A percentile compares a stretch with the other conserved stretches of the same genome.
Evolutionary conservation across 1,140 invertebrate genomes (phyloP).

Genomic region (Pseudomyrmex pallidus): DNA sequence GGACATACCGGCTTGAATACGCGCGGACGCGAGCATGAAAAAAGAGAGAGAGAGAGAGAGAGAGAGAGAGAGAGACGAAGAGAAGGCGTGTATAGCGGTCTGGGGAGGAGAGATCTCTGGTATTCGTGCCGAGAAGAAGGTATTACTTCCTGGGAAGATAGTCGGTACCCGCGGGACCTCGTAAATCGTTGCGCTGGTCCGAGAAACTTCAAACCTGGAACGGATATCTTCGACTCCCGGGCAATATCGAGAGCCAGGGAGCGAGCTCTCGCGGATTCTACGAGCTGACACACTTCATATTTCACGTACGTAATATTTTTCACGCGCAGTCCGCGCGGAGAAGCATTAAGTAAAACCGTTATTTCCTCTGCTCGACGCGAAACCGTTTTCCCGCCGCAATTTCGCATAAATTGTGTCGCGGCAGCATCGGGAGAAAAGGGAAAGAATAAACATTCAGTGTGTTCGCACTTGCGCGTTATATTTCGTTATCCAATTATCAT

Average conservation of each 20-base stretch:
- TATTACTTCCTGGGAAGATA: slow-evolving; percentile 75
- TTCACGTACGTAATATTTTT: slow-evolving; percentile 58
- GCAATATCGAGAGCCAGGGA: slow-evolving; percentile 66
- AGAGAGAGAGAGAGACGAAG: background rate
- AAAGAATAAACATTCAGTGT: slow-evolving; percentile 41
- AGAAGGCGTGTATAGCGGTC: slow-evolving; percentile 18
- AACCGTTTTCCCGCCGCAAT: slow-evolving; percentile 13
- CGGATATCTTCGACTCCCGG: slow-evolving; percentile 66
- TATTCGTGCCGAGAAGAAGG: slow-evolving; percentile 73
- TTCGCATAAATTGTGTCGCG: background rate
- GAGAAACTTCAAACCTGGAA: slow-evolving; percentile 70
- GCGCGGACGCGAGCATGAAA: slow-evolving; percentile 1
- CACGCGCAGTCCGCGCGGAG: slow-evolving; percentile 16
- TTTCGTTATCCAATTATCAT: slow-evolving; percentile 49
- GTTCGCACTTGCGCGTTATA: slow-evolving; percentile 12
- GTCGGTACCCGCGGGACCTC: slow-evolving; percentile 72
- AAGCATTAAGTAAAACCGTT: slow-evolving; percentile 55
- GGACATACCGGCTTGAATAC: slow-evolving; percentile 40
- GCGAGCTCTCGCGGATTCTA: slow-evolving; percentile 46
- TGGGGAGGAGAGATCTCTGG: slow-evolving; percentile 62
- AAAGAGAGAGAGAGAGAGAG: background rate
- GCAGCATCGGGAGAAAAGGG: background rate
- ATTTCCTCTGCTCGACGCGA: slow-evolving; percentile 30
- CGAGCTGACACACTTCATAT: slow-evolving; percentile 61
- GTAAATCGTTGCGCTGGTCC: slow-evolving; percentile 71